Conservation (phyloP, 2,113 vertebrate genomes). For the Ciconia maguari region DNA sequence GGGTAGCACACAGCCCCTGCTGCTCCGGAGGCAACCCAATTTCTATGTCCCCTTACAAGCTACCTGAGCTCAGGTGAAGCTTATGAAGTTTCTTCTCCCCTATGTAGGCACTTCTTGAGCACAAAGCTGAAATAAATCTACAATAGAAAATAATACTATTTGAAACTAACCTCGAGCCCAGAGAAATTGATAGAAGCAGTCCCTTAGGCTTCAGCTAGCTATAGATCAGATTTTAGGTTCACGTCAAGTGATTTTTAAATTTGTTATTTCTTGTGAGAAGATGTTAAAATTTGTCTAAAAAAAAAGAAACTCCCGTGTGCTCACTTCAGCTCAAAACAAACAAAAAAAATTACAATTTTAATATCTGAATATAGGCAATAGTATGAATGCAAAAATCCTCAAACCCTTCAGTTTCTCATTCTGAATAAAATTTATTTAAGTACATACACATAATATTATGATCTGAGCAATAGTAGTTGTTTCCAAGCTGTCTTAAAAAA, state of each 20-base stretch:
- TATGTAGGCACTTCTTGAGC: background rate
- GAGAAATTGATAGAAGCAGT: background rate
- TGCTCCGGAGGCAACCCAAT: background rate
- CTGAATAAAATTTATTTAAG: background rate
- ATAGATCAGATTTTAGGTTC: background rate
- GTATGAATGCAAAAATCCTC: background rate
- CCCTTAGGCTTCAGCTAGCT: background rate
- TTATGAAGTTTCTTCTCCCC: background rate
- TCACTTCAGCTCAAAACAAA: background rate
- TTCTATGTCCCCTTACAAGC: background rate
- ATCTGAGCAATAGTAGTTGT: background rate
- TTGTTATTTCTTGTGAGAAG: background rate
- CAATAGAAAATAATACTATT: background rate
- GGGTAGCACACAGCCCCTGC: background rate
- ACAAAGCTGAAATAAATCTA: background rate
- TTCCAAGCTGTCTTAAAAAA: background rate
- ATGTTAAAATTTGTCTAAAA: background rate
- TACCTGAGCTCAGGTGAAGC: background rate
- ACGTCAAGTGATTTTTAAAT: background rate
- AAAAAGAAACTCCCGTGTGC: background rate
- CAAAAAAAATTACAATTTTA: background rate
- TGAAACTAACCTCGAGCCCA: background rate
- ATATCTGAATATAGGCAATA: background rate
- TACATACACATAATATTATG: background rate
- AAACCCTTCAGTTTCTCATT: background rate